Percentiles rank a stretch among this genome's conserved stretches.
These are phyloP conservation scores for Rhyacophila brunnea DNA, from an alignment of 1,140 invertebrate species.

Conservation along the genomic window DNA sequence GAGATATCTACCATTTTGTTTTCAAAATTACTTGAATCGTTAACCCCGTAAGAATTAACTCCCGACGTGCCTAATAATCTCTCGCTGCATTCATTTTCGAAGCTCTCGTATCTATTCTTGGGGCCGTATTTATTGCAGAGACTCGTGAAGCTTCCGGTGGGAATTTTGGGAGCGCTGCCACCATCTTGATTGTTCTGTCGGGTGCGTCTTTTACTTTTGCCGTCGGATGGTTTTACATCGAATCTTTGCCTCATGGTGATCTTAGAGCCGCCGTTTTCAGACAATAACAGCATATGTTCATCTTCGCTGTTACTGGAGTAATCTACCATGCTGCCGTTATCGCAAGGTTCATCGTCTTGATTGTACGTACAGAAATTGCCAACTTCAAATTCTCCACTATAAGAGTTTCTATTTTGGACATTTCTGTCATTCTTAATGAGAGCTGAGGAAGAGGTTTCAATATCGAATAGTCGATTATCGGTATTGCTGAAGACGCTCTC, in stretches of 20 bases:
- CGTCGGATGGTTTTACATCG: conserved; percentile 39
- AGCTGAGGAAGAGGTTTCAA: not conserved
- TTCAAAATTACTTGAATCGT: not conserved
- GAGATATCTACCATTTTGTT: not conserved
- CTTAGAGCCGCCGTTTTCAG: conserved; percentile 49
- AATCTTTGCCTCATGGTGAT: conserved; percentile 46
- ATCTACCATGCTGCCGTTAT: conserved; percentile 29
- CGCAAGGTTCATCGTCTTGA: conserved; percentile 4
- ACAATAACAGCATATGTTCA: conserved; percentile 50
- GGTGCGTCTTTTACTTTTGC: conserved; percentile 38
- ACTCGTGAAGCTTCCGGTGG: conserved; percentile 27
- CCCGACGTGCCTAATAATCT: not conserved
- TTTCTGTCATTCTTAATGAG: not conserved
- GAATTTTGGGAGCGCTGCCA: conserved; percentile 19
- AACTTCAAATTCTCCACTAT: conserved; percentile 28
- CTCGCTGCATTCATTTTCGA: conserved; percentile 26
- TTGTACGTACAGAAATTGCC: conserved; percentile 29
- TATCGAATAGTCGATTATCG: not conserved
- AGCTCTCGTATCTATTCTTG: conserved; percentile 30
- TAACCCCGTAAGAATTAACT: not conserved
- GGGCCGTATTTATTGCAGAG: conserved; percentile 29
- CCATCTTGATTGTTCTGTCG: conserved; percentile 13
- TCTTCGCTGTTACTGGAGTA: conserved; percentile 52
- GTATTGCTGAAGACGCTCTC: conserved; percentile 40
- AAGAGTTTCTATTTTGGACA: conserved; percentile 22